Conservation (phyloP, 2,888 invertebrate genomes). For the Tillus elongatus region DNA sequence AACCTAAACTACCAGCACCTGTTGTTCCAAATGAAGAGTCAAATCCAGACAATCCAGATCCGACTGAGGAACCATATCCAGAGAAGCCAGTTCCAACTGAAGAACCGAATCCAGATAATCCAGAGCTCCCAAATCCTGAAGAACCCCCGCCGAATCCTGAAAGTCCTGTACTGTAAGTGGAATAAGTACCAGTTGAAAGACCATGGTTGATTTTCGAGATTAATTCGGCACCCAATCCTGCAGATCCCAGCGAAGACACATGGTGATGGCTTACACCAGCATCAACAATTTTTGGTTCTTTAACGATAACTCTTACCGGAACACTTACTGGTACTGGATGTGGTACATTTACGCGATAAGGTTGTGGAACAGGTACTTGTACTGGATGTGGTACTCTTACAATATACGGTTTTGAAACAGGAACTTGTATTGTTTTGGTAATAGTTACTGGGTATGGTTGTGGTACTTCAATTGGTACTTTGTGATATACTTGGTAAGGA, state of each 20-base stretch:
- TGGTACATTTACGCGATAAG: conserved; percentile 26
- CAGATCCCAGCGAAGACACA: not conserved
- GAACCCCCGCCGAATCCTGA: not conserved
- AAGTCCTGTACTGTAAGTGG: not conserved
- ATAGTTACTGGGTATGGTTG: conserved; percentile 31
- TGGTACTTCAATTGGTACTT: conserved; percentile 29
- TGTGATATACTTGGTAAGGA: conserved; percentile 23
- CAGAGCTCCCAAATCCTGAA: not conserved
- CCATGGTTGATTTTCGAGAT: not conserved
- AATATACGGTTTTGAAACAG: conserved; percentile 22
- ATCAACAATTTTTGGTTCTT: conserved; percentile 9
- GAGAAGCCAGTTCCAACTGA: not conserved
- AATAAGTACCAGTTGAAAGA: not conserved
- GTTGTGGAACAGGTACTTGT: conserved; percentile 29
- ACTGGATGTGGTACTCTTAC: conserved; percentile 24
- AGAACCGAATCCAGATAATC: not conserved
- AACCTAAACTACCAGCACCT: not conserved
- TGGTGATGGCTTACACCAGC: not conserved
- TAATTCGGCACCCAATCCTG: not conserved
- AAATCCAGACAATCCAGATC: not conserved
- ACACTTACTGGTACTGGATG: conserved; percentile 31
- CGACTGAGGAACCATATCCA: no score
- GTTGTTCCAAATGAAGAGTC: not conserved
- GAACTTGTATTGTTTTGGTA: conserved; percentile 23
- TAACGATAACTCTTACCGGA: conserved; percentile 27